Conservation (phyloP, 2,113 vertebrate species). For the Alouatta palliata region DNA sequence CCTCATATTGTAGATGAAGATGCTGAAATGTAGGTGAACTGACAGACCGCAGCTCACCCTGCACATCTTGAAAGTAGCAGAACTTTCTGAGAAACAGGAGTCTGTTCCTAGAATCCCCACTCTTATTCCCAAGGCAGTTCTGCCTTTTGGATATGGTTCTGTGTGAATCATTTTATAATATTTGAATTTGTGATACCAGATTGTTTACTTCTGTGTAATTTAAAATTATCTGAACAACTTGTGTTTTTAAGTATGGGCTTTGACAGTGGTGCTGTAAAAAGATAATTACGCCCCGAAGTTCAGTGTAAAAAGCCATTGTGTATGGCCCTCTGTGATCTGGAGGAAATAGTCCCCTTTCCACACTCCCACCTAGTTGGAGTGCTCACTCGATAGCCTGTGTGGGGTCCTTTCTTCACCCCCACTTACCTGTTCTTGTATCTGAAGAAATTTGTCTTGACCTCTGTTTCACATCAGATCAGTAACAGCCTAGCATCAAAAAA, state of each 20-base stretch:
- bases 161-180: not conserved
- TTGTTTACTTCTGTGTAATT: not conserved
- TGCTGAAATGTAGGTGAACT: not conserved
- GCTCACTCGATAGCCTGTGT: not conserved
- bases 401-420: not conserved
- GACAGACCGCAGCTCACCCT: not conserved
- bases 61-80: not conserved
- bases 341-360: not conserved
- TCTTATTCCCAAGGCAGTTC: not conserved
- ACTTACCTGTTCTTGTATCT: not conserved
- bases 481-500: not conserved
- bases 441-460: constrained; percentile 2
- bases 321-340: not conserved
- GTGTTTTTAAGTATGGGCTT: not conserved
- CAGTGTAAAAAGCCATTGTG: not conserved
- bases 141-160: not conserved
- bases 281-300: not conserved
- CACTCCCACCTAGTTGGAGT: rapidly evolving
- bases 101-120: not conserved
- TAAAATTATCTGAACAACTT: not conserved
- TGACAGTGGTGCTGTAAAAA: not conserved
- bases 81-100: not conserved
- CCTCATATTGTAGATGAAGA: not conserved
- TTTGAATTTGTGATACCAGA: not conserved
- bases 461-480: not conserved